Percentiles rank a stretch among this genome's conserved stretches.
Evolutionary conservation across 2,888 invertebrate genomes (phyloP).

Genomic region (Drosophila mimica): DNA sequence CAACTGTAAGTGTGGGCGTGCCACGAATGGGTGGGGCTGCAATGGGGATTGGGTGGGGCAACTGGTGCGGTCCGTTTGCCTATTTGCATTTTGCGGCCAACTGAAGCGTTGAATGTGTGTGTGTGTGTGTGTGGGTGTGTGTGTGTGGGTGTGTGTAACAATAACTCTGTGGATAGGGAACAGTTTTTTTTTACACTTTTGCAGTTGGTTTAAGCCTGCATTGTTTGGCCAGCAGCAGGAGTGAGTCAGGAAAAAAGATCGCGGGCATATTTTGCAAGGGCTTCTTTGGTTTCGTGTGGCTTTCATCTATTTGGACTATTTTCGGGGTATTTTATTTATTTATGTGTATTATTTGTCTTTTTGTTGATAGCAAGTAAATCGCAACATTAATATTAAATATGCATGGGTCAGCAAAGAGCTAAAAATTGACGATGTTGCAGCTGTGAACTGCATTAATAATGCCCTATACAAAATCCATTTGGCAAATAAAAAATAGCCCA

Average conservation of each 20-base stretch:
- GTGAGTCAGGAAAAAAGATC: slow-evolving; percentile 24
- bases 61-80: slow-evolving; percentile 40
- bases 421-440: slow-evolving; percentile 53
- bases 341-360: slow-evolving; percentile 2
- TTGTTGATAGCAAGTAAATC: slow-evolving; percentile 59
- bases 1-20: slow-evolving; percentile 41
- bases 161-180: slow-evolving; percentile 28
- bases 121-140: slow-evolving; percentile 12
- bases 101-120: slow-evolving; percentile 24
- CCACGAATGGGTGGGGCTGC: slow-evolving; percentile 10
- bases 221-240: slow-evolving; percentile 36
- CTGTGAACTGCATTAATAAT: slow-evolving; percentile 56
- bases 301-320: slow-evolving; percentile 40
- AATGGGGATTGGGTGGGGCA: background rate
- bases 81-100: slow-evolving; percentile 66
- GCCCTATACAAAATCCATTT: slow-evolving; percentile 47
- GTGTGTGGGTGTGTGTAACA: slow-evolving; percentile 3
- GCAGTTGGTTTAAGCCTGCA: slow-evolving; percentile 35
- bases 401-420: slow-evolving; percentile 62
- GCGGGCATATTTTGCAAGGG: slow-evolving; percentile 17
- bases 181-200: slow-evolving; percentile 23
- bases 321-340: slow-evolving; percentile 25
- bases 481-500: slow-evolving; percentile 35
- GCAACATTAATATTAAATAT: slow-evolving; percentile 72
- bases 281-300: slow-evolving; percentile 47